A percentile compares a stretch with the other conserved stretches of the same genome.
phyloP scores from a whole-genome alignment of 2,797 vertebrate genomes.

The Enteromius anoplus region DNA sequence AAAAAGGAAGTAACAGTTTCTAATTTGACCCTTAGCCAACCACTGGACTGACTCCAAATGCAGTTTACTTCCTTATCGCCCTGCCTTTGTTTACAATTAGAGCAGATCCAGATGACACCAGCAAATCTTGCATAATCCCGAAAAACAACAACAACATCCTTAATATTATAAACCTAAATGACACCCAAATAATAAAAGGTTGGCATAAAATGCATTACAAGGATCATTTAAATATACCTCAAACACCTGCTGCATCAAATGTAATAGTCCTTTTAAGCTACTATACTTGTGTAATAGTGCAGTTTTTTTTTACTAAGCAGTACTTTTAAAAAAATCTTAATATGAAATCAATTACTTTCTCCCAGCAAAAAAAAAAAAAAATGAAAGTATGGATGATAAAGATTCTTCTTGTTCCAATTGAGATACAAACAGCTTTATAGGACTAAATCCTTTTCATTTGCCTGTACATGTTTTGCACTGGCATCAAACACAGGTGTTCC shows the following conservation, averaged over 20 bases:
- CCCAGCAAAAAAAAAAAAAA: not conserved
- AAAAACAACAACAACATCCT: constrained; percentile 17
- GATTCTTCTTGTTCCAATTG: not conserved
- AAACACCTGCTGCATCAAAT: not conserved
- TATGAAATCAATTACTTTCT: not conserved
- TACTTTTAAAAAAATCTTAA: not conserved
- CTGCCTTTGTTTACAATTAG: constrained; percentile 30
- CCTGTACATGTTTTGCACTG: constrained; percentile 16
- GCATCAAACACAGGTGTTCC: constrained; percentile 26
- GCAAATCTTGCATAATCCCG: constrained; percentile 26
- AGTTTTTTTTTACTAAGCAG: not conserved
- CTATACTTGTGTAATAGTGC: too few species aligned
- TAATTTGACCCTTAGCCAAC: constrained; percentile 5
- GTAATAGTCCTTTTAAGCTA: too few species aligned
- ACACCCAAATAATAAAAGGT: not conserved
- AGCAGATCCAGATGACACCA: constrained; percentile 9
- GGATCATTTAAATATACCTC: not conserved
- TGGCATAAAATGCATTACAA: not conserved
- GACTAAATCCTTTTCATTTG: constrained; percentile 6
- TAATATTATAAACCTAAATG: not conserved
- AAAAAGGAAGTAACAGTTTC: constrained; percentile 23
- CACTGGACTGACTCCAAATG: constrained; percentile 12
- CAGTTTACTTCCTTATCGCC: constrained; percentile 28
- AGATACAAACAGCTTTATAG: not conserved
- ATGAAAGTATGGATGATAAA: not conserved